phyloP scores from a whole-genome alignment of 1,140 invertebrate species.

The Halesus radiatus region DNA sequence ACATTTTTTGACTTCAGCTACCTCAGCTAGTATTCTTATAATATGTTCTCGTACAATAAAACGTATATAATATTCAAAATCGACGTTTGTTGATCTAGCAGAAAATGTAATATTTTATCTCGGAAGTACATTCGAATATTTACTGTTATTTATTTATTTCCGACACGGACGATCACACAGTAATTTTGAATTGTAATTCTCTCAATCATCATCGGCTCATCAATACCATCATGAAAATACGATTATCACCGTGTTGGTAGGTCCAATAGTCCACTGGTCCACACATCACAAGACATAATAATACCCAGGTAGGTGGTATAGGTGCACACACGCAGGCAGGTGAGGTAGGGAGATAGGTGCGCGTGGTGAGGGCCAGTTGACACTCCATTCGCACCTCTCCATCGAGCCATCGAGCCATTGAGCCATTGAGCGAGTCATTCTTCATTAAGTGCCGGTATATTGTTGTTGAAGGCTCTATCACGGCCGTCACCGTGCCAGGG shows the following conservation, averaged over 20 bases:
- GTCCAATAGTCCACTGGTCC: too few species aligned
- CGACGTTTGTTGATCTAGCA: too few species aligned
- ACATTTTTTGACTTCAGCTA: too few species aligned
- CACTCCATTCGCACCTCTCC: constrained; percentile 37
- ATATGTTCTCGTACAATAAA: too few species aligned
- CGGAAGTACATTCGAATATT: too few species aligned
- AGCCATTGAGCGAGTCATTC: constrained; percentile 33
- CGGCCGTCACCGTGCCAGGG: constrained; percentile 14
- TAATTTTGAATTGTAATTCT: not conserved
- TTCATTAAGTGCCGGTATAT: constrained; percentile 51
- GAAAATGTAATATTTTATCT: too few species aligned
- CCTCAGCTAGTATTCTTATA: too few species aligned
- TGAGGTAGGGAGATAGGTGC: not conserved
- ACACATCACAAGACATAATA: too few species aligned
- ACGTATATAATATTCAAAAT: too few species aligned
- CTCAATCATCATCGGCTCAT: not conserved
- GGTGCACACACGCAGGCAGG: not conserved
- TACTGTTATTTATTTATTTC: not conserved
- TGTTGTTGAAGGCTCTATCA: constrained; percentile 43
- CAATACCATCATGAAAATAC: too few species aligned
- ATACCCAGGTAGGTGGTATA: not conserved
- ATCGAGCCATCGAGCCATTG: not conserved
- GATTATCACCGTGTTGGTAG: too few species aligned
- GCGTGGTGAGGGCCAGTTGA: constrained; percentile 22
- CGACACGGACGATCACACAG: not conserved